Evolutionary conservation across 2,888 invertebrate species (phyloP).

Genomic region (Erebia palarica): DNA sequence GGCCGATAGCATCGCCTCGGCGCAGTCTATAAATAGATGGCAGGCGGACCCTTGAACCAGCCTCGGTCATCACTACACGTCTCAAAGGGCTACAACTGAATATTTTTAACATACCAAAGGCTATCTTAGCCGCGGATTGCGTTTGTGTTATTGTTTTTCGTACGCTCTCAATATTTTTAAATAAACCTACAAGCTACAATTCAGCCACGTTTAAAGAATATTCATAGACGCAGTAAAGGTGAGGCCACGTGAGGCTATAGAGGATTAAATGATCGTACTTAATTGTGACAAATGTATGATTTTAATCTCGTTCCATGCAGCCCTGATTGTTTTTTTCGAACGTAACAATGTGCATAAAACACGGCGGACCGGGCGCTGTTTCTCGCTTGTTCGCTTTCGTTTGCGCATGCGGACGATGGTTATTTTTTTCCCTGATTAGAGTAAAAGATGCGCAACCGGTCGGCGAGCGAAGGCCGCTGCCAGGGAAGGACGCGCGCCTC

Average conservation of each 20-base stretch:
- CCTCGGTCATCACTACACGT: constrained; percentile 66
- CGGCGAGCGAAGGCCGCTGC: constrained; percentile 72
- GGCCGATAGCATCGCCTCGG: constrained; percentile 72
- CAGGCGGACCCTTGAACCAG: constrained; percentile 78
- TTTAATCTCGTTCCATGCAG: constrained; percentile 16
- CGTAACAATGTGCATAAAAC: constrained; percentile 74
- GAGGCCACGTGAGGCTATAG: neutral
- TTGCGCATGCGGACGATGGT: constrained; percentile 66
- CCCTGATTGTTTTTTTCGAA: constrained; percentile 54
- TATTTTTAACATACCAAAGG: constrained; percentile 39
- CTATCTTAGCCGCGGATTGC: constrained; percentile 24
- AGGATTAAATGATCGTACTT: constrained; percentile 9
- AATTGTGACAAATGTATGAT: constrained; percentile 11
- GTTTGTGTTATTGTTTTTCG: constrained; percentile 23
- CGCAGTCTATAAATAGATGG: constrained; percentile 76
- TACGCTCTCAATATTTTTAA: constrained; percentile 14
- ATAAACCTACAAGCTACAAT: neutral
- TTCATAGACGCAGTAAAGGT: neutral
- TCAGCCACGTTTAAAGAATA: neutral
- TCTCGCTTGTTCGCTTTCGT: constrained; percentile 74
- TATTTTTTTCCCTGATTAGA: constrained; percentile 78
- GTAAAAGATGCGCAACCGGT: constrained; percentile 80
- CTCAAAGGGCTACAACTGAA: constrained; percentile 59
- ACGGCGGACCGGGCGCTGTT: constrained; percentile 55
- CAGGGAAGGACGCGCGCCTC: constrained; percentile 58